These are phyloP conservation scores for Vesta saturnalis DNA, from an alignment of 2,888 invertebrate species.

Conservation along the genomic window DNA sequence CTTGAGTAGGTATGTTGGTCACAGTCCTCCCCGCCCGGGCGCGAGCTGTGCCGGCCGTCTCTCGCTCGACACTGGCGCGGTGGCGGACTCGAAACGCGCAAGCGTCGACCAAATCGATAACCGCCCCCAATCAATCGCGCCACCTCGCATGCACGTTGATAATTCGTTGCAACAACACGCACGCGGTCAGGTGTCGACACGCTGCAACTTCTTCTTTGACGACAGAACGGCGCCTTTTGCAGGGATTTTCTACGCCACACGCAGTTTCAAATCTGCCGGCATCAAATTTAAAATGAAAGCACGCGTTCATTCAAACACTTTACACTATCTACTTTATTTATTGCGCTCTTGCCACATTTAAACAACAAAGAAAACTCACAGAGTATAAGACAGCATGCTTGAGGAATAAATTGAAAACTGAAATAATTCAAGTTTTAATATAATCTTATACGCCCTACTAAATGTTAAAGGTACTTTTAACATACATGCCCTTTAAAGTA, in stretches of 20 bases:
- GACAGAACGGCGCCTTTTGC: constrained; percentile 33
- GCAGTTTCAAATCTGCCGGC: constrained; percentile 3
- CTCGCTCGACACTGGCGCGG: constrained; percentile 61
- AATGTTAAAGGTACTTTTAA: too few species aligned
- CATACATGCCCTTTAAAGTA: too few species aligned
- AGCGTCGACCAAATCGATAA: constrained; percentile 58
- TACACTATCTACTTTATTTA: not conserved
- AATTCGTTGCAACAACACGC: constrained; percentile 44
- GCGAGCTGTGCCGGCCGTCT: constrained; percentile 63
- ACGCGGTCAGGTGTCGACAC: constrained; percentile 44
- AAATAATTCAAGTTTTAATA: too few species aligned
- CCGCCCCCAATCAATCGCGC: constrained; percentile 60
- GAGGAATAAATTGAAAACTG: too few species aligned
- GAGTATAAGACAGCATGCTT: too few species aligned
- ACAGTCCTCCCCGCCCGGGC: constrained; percentile 64
- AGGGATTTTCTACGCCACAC: constrained; percentile 8
- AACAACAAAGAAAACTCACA: not conserved
- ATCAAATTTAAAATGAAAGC: not conserved
- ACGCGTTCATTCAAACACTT: not conserved
- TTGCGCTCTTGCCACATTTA: not conserved
- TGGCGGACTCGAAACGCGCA: constrained; percentile 52
- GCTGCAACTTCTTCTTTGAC: constrained; percentile 36
- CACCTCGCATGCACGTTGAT: constrained; percentile 51
- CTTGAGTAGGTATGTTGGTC: constrained; percentile 60
- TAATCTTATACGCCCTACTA: too few species aligned